Conservation (phyloP, 2,888 invertebrate species). For the Kuschelorhynchus macadamiae region DNA sequence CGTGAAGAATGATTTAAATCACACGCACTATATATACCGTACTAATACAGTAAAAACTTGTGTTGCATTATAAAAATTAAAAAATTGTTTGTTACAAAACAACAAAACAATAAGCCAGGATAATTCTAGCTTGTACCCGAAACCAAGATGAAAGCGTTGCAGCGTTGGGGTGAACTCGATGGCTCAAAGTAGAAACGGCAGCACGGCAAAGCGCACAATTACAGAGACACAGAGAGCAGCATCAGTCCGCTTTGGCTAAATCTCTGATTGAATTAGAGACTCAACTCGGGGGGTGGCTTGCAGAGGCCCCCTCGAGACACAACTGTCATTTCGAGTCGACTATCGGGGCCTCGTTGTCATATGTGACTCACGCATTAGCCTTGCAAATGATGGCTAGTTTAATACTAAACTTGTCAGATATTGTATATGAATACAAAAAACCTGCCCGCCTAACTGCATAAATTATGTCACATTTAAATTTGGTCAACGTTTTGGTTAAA, state of each 20-base stretch:
- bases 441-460: no score
- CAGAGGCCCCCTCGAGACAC: slow-evolving; percentile 61
- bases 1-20: no score
- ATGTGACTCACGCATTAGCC: slow-evolving; percentile 58
- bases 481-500: no score
- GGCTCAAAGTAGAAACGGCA: slow-evolving; percentile 43
- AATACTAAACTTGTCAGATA: background rate
- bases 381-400: slow-evolving; percentile 20
- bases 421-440: background rate
- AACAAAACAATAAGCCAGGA: background rate
- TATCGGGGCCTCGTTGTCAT: slow-evolving; percentile 53
- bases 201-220: slow-evolving; percentile 47
- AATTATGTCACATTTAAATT: no score
- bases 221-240: slow-evolving; percentile 45
- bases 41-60: no score
- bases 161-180: background rate
- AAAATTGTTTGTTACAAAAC: background rate
- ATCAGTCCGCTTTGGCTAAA: slow-evolving; percentile 59
- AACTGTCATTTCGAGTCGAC: slow-evolving; percentile 61
- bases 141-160: slow-evolving; percentile 35
- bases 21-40: no score
- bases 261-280: slow-evolving; percentile 70
- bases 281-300: slow-evolving; percentile 64
- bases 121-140: slow-evolving; percentile 30
- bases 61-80: background rate